Evolutionary conservation across 2,888 invertebrate species (phyloP).

Genomic region (Drosophila barbarae): DNA sequence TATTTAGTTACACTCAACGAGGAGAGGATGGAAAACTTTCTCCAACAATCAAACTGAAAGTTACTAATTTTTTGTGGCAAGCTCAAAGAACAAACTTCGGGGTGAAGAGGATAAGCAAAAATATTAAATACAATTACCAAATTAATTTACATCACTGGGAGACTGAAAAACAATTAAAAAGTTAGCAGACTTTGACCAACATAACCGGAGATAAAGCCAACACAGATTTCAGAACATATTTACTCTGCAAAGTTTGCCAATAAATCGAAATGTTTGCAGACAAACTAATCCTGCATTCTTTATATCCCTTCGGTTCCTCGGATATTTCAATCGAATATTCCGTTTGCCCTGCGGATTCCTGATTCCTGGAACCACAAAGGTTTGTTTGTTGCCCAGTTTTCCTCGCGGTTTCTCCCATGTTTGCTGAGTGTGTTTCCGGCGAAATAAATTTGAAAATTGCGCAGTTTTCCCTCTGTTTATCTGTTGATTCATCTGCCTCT

Average conservation of each 20-base stretch:
- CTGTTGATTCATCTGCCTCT: conserved; percentile 22
- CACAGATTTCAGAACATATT: conserved; percentile 1
- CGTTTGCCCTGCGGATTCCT: conserved; percentile 20
- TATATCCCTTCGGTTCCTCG: background rate
- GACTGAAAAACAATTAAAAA: conserved; percentile 35
- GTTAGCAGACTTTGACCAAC: conserved; percentile 19
- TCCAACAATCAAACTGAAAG: conserved; percentile 28
- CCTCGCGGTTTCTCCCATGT: conserved; percentile 16
- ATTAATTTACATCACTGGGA: conserved; percentile 30
- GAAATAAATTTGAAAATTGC: conserved; percentile 25
- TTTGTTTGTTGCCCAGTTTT: conserved; percentile 33
- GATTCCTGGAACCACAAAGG: conserved; percentile 20
- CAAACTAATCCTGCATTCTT: conserved; percentile 25
- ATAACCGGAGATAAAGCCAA: conserved; percentile 7
- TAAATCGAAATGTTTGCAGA: conserved; percentile 28
- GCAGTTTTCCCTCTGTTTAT: conserved; percentile 28
- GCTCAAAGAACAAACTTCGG: conserved; percentile 5
- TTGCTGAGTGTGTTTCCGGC: conserved; percentile 14
- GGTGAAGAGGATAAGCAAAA: background rate
- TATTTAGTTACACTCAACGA: conserved; percentile 19
- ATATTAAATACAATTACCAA: conserved; percentile 42
- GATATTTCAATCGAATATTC: conserved; percentile 31
- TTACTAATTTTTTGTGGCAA: conserved; percentile 25
- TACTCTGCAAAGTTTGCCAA: conserved; percentile 29
- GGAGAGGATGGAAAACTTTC: conserved; percentile 27